Evolutionary conservation across 2,888 invertebrate genomes (phyloP), one percentile per base, ranked within the genome.

Genomic region (Morpho helenor): DNA sequence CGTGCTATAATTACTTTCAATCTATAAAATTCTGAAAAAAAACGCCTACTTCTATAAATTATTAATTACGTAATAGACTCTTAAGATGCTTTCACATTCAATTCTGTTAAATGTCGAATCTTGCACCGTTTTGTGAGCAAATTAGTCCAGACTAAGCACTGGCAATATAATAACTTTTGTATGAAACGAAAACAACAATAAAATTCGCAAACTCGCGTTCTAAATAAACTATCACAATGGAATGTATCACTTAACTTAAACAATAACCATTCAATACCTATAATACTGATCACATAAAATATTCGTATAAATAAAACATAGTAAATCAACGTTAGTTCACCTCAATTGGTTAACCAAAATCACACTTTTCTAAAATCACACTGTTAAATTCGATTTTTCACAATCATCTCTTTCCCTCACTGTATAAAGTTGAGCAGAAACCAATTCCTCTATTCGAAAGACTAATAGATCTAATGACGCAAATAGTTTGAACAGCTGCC

Each of bases 191-290:
- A 50, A 10, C 31, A 31, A 31, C 5, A 31, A 31, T 31, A 31
- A 5, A 31, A 31, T 31, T 31, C 31, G 31, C 45, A 52, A 53
- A 10, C 46, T 40, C 23, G 40, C 45, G 40, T 41, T 46, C 16
- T 4, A 68, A 71, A 67, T 57, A 59, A 45, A 52, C 59, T 61
- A 68, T 67, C 70, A 72, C 70, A 75, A 72, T 68, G 79, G 79
- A 80, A 80, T 80, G 79, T 75, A 64, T 61, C 61, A 68, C 66
- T 64, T 57, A 48, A 63, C 61, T 60, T 48, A 66, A 56, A 8
- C 70, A 62, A 53, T 62, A 59, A 43, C 45, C 54, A 57, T 48
- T 53, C 56, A 41, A 49, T 10, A 49, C 46, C 56, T 59, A 52
- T 62, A 62, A 62, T 62, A 62, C 62, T 59, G 59, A 57, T 62